These are phyloP conservation scores for Scelioninae gen. 1 DNA, from an alignment of 2,888 invertebrate species.

Conservation along the genomic window DNA sequence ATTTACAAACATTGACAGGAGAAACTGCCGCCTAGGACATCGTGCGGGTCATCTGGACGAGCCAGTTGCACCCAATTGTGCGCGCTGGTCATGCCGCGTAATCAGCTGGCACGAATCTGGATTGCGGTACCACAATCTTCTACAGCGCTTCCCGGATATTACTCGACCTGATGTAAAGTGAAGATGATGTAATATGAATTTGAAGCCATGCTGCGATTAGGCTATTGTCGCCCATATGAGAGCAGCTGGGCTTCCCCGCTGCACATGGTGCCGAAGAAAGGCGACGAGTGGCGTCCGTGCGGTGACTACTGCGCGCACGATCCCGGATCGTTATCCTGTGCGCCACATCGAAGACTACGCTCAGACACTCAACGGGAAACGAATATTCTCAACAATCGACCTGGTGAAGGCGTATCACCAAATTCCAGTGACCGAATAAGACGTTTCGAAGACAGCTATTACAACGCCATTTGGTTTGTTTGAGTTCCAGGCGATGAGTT, in stretches of 20 bases:
- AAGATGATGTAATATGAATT: not conserved
- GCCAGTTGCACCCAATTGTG: conserved; percentile 1
- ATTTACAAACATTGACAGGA: conserved; percentile 14
- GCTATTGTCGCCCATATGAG: not conserved
- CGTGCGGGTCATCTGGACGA: not conserved
- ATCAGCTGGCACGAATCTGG: not conserved
- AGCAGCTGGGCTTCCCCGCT: no score
- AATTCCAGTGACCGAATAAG: not conserved
- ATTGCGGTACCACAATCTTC: no score
- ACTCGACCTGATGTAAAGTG: conserved; percentile 2
- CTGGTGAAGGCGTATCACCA: not conserved
- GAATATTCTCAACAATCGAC: not conserved
- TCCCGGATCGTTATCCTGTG: no score
- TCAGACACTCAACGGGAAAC: not conserved
- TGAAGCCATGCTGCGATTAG: not conserved
- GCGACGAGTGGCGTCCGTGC: not conserved
- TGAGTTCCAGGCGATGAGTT: not conserved
- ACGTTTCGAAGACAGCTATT: not conserved
- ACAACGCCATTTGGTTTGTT: no score
- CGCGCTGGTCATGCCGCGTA: conserved; percentile 18
- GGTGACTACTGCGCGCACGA: not conserved
- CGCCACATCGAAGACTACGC: not conserved
- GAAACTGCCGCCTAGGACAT: conserved; percentile 15
- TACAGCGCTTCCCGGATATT: no score
- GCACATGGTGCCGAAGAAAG: no score